Base-by-base conservation (phyloP, 1,140 invertebrate species). In the Alviniconcha marisindica region DNA sequence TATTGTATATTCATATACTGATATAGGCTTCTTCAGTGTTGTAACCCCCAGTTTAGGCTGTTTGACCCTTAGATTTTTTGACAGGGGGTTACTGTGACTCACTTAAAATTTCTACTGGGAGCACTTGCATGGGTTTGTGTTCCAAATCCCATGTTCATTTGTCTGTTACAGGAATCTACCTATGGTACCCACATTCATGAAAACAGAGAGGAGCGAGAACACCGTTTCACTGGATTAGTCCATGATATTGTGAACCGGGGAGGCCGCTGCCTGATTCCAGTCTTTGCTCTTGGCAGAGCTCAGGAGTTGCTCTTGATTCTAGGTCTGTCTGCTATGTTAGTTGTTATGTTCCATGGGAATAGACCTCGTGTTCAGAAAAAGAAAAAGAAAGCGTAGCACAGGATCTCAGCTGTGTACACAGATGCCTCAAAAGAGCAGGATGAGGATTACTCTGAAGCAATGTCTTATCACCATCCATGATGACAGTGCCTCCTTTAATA, bases 101-200 rank as follows among this genome's bases (percentile, higher is more conserved):
- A 33, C 63, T 66, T 66, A 1, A 1, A 14, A n/a, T 18, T 4
- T 66, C 10, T n/a, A 60, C 63, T 66, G 10, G n/a, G n/a, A n/a
- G n/a, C 48, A 15, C 21, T 12, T 12, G 48, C 21, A 51, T 15
- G 2, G 66, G 66, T 71, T 71, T 71, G 28, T 71, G 12, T 71
- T 33, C n/a, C 7, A 51, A 51, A 24, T 18, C 51, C 48, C 31
- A 36, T 24, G 38, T 33, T 80, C 77, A 60, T 51, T 77, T 79
- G 4, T 31, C 63, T 40, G n/a, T 71, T 90, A 10, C 90, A 96
- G 96, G 98, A 99, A 94, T 99, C 98, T 0, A 99, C 99, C 0
- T 99, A 99, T 94, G 99, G 99, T 5, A 99, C 98, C 0, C 98
- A 99, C 93, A 98, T 99, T 85, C 99, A 99, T 93, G 99, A 99